Evolutionary conservation across 2,797 vertebrate species (phyloP), one percentile per base, ranked within the genome.

Genomic region (Taenioides sp.): DNA sequence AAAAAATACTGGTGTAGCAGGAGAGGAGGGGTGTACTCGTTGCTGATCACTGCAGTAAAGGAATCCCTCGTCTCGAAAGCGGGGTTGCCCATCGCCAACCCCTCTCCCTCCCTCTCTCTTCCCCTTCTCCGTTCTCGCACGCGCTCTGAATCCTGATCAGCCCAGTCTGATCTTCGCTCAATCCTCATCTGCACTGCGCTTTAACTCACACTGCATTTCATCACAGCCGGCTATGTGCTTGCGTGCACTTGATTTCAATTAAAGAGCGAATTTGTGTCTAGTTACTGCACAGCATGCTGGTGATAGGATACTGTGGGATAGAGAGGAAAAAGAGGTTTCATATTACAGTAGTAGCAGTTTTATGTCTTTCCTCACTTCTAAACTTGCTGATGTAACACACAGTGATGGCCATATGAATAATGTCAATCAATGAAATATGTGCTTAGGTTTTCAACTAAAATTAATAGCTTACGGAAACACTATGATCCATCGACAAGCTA

Each of bases 11-110:
- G 37, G 50, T 22, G n/a, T 18, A 28, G 12, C 34, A 23, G 64
- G n/a, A 23, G 18, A 55, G 47, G 23, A 60, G 58, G 25, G 25
- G 67, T n/a, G 54, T 23, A 16, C 65, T 28, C 65, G 49, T 52
- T 90, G 88, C 89, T 93, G 92, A 93, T 92, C 83, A 92, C 93
- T 94, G 93, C 93, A 92, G 93, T 90, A 93, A 91, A 93, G 94
- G 93, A 94, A 93, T 93, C 91, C 94, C 93, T 93, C 31, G 75
- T 88, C 87, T 92, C 82, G 85, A 89, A 91, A 91, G 82, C 88
- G 85, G 93, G 94, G 91, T 92, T 92, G 84, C 88, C 93, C 92
- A 90, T 89, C 28, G 31, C 75, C 77, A 80, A 80, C 31, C 64
- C 73, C 68, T 78, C 54, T 74, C 7, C 65, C 50, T 68, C 5